These are phyloP conservation scores for Adelphocoris suturalis DNA, from an alignment of 2,888 invertebrate species.

Conservation along the genomic window DNA sequence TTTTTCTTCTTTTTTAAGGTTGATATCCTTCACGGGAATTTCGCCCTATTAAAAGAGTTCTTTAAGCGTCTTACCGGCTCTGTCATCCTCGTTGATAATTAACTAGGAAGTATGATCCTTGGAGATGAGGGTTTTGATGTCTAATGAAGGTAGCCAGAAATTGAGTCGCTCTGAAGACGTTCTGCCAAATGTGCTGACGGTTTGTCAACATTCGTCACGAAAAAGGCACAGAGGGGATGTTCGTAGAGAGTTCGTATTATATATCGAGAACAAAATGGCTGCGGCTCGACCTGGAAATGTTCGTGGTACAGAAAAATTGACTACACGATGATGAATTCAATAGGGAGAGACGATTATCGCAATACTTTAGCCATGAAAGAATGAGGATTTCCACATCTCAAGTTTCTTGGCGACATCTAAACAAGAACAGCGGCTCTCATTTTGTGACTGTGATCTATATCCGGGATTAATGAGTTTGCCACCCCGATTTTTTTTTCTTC, in stretches of 20 bases:
- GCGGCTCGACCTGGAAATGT: no score
- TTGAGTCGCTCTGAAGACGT: not conserved
- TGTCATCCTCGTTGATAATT: constrained; percentile 61
- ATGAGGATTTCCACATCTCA: not conserved
- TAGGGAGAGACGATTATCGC: no score
- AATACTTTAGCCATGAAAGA: no score
- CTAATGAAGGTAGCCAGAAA: not conserved
- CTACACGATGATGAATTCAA: no score
- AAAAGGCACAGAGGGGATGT: not conserved
- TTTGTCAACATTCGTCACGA: not conserved
- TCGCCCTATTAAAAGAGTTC: constrained; percentile 47
- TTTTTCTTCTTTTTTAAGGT: constrained; percentile 12
- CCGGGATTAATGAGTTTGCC: constrained; percentile 58
- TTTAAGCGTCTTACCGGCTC: not conserved
- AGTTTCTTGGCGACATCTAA: constrained; percentile 60
- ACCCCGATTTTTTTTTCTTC: constrained; percentile 54
- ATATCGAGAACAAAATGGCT: no score
- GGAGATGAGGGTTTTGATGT: constrained; percentile 3
- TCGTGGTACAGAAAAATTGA: no score
- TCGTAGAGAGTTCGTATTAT: not conserved
- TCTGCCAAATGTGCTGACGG: not conserved
- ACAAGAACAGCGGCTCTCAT: constrained; percentile 58
- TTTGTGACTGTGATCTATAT: constrained; percentile 46
- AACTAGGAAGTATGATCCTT: constrained; percentile 58
- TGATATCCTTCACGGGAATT: constrained; percentile 33